phyloP scores from a whole-genome alignment of 2,888 invertebrate genomes.

The Netelia virgata region DNA sequence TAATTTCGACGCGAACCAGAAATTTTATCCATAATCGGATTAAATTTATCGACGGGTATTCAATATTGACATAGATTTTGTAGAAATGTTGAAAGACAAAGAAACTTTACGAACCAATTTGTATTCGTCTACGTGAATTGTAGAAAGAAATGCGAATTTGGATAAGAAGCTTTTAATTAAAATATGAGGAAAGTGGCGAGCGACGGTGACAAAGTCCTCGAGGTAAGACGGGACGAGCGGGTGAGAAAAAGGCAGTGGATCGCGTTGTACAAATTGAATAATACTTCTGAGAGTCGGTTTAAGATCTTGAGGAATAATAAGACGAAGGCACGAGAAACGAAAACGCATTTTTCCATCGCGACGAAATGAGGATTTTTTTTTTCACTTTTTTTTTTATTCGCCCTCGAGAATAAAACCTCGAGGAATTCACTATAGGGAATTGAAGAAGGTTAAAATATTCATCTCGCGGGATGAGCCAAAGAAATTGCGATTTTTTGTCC shows the following conservation, averaged over 20 bases:
- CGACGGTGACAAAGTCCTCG: constrained; percentile 30
- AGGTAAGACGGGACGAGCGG: constrained; percentile 2
- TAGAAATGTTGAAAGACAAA: not conserved
- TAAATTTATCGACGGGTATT: too few relatives aligned
- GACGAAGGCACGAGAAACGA: not conserved
- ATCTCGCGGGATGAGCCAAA: not conserved
- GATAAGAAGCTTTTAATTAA: constrained; percentile 24
- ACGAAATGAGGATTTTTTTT: not conserved
- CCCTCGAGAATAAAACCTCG: not conserved
- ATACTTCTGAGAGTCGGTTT: constrained; percentile 1
- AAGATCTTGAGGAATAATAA: constrained; percentile 12
- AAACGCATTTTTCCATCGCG: not conserved
- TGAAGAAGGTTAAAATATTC: not conserved
- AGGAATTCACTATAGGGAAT: not conserved
- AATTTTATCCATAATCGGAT: too few relatives aligned
- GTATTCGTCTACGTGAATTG: not conserved
- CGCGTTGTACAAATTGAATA: constrained; percentile 29
- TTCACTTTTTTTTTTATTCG: not conserved
- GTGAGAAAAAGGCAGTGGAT: not conserved
- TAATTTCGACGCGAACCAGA: too few relatives aligned
- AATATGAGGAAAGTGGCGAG: constrained; percentile 21
- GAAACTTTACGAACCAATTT: constrained; percentile 7
- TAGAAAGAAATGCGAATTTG: not conserved
- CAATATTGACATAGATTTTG: too few relatives aligned
- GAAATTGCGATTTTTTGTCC: not conserved